Base-by-base conservation (phyloP, 2,113 vertebrate genomes). In the Kryptolebias marmoratus region DNA sequence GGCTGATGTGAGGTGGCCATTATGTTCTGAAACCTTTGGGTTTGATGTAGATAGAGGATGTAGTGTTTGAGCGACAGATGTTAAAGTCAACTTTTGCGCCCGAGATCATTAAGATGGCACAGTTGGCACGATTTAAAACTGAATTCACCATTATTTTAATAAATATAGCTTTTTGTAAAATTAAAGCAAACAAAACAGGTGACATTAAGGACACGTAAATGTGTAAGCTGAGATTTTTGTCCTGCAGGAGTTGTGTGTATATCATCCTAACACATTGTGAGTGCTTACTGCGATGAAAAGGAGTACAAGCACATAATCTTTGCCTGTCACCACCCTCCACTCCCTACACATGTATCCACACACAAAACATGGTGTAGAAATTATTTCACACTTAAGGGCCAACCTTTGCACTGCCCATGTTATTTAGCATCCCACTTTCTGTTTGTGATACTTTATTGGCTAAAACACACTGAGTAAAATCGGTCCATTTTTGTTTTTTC, bases 311-410 rank as follows among this genome's bases (percentile, higher is more conserved):
- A 45, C 57, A 71, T 85, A 82, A 90, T 73, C 82, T 62, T 79
- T 81, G 79, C 71, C 82, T 84, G 81, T 88, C 79, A 1, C 71
- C 87, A 87, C 88, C 85, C 60, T 83, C 71, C 73, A 64, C 75
- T 76, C 54, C 39, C 60, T 18, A 32, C 44, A 65, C 73, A 70
- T 53, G 73, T 53, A 39, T 48, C 50, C 47, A 28, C 22, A 55
- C 64, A 65, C 18, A 44, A 68, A 14, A 52, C 47, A 39, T 53
- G 42, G 44, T 47, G 36, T 15, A 18, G 12, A 48, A 32, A n/a
- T 62, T 11, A 62, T 49, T 64, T 39, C 16, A 48, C 48, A 32
- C 13, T 12, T 11, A 12, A 52, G 18, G 8, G 11, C 15, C 28
- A 44, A 32, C 15, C 3, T 39, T 1, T 36, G 15, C 32, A 12